Percentiles rank a stretch among this genome's conserved stretches.
Evolutionary conservation across 2,797 vertebrate species (phyloP).

Genomic region (Schizopygopsis pylzovi): DNA sequence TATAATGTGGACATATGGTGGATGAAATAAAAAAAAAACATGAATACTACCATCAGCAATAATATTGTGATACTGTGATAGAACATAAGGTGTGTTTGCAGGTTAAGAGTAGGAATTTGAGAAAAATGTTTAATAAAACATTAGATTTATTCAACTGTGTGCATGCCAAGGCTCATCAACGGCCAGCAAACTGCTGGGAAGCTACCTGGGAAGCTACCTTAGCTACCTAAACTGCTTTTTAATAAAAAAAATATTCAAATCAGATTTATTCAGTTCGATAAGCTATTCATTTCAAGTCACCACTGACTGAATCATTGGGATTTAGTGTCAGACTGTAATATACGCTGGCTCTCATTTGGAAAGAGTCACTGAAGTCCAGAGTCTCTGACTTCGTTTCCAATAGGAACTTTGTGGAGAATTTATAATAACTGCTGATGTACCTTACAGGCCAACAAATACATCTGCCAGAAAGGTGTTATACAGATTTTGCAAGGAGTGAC

Average conservation of each 20-base stretch:
- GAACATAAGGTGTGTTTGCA: slow-evolving; percentile 36
- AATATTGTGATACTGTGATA: slow-evolving; percentile 11
- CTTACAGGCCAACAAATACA: slow-evolving; percentile 1
- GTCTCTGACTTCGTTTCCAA: neutral
- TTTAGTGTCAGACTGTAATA: slow-evolving; percentile 12
- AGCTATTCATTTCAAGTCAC: slow-evolving; percentile 45
- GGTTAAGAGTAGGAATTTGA: slow-evolving; percentile 45
- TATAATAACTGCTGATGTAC: neutral
- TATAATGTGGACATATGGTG: slow-evolving; percentile 36
- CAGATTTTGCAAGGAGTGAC: neutral
- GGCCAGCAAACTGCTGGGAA: slow-evolving; percentile 7
- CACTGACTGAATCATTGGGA: slow-evolving; percentile 7
- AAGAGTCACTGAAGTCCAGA: neutral
- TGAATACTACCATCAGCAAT: slow-evolving; percentile 28
- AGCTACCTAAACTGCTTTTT: no score
- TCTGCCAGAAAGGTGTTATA: neutral
- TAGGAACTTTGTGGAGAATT: neutral
- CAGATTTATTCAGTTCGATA: slow-evolving; percentile 16
- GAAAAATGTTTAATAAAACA: neutral
- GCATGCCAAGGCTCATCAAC: slow-evolving; percentile 32
- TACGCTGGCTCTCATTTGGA: neutral
- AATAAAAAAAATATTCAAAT: slow-evolving; percentile 32
- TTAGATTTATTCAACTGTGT: neutral
- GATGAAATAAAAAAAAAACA: slow-evolving; percentile 5
- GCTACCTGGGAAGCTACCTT: neutral